Evolutionary conservation across 2,797 vertebrate genomes (phyloP), one percentile per base, ranked within the genome.

Genomic region (Oryzias dopingdopingensis): DNA sequence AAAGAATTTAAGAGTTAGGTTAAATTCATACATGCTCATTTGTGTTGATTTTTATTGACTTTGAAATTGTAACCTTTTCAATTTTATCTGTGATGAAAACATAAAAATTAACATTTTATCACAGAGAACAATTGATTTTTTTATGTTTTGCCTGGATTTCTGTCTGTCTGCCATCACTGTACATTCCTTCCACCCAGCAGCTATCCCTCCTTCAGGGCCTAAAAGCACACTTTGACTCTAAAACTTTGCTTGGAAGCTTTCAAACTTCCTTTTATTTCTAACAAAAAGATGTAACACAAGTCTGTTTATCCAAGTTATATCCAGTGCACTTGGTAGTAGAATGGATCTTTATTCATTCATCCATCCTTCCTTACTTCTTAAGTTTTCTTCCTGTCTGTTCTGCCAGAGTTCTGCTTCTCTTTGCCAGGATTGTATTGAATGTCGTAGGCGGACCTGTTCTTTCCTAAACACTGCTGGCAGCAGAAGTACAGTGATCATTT

Each of bases 191-290:
- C 42, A 72, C 50, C 60, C 87, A 42, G 48, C 63, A 37, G 76
- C 65, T 52, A 66, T 67, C 58, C 51, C 22, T 67, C 79, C 64
- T 83, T 72, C 67, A 16, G 86, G 89, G 42, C 29, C 68, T 68
- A 86, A 77, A 86, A 89, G 91, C 95, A 95, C 90, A 94, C 86
- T 92, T 88, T 85, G 91, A 93, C 94, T 92, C 86, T 92, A 85
- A 92, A 94, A 92, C 90, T 84, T 23, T 84, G 86, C 91, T 20
- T 22, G 29, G 32, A 37, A 37, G 32, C 32, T 37, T 37, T 37
- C 32, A 37, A 12, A 37, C 10, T 37, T 37, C 32, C 32, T 37
- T 37, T 37, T 37, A 12, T 37, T 37, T 29, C 16, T 32, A 20
- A 18, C 48, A 20, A 17, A 41, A 41, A n/a, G 17, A 8, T n/a